Evolutionary conservation across 2,113 vertebrate genomes (phyloP).

Genomic region (Boleophthalmus pectinirostris): DNA sequence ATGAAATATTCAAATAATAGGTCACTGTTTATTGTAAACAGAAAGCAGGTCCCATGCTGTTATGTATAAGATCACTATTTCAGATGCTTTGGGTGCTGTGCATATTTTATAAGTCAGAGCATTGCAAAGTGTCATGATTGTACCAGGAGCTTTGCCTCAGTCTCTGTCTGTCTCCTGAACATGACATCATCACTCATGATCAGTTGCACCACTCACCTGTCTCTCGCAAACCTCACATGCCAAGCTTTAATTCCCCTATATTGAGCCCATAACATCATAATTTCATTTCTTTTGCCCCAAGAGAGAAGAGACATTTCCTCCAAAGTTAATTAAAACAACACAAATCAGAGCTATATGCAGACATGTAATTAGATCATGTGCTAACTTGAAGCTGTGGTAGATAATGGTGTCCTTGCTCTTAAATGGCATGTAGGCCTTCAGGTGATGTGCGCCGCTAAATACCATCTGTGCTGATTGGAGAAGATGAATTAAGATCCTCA

Average conservation of each 20-base stretch:
- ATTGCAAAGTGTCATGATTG: not conserved
- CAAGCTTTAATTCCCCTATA: not conserved
- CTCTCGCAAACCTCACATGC: not conserved
- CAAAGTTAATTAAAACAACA: slow-evolving; percentile 14
- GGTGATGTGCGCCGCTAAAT: slow-evolving; percentile 22
- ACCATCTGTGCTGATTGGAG: slow-evolving; percentile 7
- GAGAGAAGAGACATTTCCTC: slow-evolving; percentile 1
- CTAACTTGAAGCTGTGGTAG: slow-evolving; percentile 1
- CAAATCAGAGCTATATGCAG: slow-evolving; percentile 4
- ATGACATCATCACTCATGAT: not conserved
- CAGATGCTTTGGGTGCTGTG: not conserved
- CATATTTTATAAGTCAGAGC: not conserved
- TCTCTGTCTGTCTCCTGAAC: not conserved
- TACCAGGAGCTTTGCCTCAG: not conserved
- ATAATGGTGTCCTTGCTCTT: slow-evolving; percentile 4
- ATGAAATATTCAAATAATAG: no score
- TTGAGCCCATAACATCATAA: not conserved
- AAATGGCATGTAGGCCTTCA: slow-evolving; percentile 24
- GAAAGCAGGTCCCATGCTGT: no score
- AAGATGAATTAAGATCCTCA: slow-evolving; percentile 37
- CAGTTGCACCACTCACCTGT: not conserved
- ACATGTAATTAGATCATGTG: slow-evolving; percentile 2
- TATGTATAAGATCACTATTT: not conserved
- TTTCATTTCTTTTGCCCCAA: not conserved
- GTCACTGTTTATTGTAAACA: no score